Evolutionary conservation across 2,888 invertebrate species (phyloP), one percentile per base, ranked within the genome.

Genomic region (Tenthredo distinguenda): DNA sequence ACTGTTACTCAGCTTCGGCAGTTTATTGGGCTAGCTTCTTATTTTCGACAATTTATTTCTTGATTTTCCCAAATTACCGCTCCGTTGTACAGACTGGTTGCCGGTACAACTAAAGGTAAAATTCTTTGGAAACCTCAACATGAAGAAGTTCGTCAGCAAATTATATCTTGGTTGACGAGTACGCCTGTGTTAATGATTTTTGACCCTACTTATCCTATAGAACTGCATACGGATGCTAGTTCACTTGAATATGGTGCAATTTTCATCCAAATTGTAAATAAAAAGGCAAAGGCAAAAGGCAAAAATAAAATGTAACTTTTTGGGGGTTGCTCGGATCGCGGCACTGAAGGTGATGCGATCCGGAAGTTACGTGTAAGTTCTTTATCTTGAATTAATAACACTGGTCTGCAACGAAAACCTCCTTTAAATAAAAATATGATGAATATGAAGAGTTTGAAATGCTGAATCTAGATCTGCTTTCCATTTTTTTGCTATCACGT

Each of bases 21-120:
- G 34, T 89, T 88, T 40, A 85, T 85, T 68, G 88, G 90, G 0
- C 58, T 89, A 1, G 88, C 88, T 0, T 85, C 87, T 1, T 89
- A 90, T 71, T 89, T 90, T 85, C 72, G 89, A 10, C 85, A 87
- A 72, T 87, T 89, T 62, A 85, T 88, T 34, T 82, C 84, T 31
- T 62, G 79, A 26, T 87, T 87, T 50, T 85, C 88, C 1, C 72
- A 84, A 50, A 58, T 86, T n/a, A 74, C 77, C 10, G 68, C 84
- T 62, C 87, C 88, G 12, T 77, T 89, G 26, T 87, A 85, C 77
- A 55, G 71, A 82, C 68, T 87, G 31, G 87, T 86, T 1, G 31
- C 65, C 18, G 74, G 62, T 0, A 26, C 26, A 26, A 26, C 26
- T 26, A 85, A 84, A 7, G 84, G 77, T 10, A 84, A 86, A 47